phyloP scores from a whole-genome alignment of 2,113 vertebrate species.

The Grus americana region DNA sequence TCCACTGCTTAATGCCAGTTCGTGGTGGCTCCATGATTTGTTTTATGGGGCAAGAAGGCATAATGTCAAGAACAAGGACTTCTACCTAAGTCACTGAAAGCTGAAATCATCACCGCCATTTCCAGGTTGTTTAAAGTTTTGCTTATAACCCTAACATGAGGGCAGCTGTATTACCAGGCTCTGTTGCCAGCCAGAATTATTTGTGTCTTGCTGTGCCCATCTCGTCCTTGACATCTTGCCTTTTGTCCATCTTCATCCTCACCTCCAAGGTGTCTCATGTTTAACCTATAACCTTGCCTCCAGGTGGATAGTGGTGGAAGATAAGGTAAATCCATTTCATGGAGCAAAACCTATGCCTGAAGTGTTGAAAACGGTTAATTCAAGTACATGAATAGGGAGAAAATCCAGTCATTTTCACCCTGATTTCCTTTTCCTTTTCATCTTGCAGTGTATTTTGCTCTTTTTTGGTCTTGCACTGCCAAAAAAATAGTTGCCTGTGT shows the following conservation, averaged over 20 bases:
- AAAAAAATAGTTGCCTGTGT: neutral
- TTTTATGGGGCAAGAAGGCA: neutral
- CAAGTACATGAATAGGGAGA: neutral
- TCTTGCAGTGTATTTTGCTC: neutral
- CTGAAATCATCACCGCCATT: neutral
- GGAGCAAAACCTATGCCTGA: neutral
- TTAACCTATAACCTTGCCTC: neutral
- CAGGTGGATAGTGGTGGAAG: neutral
- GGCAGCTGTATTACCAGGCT: neutral
- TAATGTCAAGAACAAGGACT: neutral
- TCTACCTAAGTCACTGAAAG: neutral
- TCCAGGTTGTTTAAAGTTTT: neutral
- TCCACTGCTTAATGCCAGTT: neutral
- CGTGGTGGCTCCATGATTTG: neutral
- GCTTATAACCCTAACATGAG: neutral
- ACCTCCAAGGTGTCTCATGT: neutral
- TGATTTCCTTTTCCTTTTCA: neutral
- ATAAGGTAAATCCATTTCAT: neutral
- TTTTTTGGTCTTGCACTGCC: neutral
- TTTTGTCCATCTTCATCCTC: neutral
- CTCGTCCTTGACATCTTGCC: neutral
- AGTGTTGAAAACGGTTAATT: neutral
- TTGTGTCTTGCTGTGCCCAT: neutral
- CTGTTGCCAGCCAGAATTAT: neutral
- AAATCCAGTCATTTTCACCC: neutral